Evolutionary conservation across 2,113 vertebrate species (phyloP), one percentile per base, ranked within the genome.

Genomic region (Dicrurus megarhynchus): DNA sequence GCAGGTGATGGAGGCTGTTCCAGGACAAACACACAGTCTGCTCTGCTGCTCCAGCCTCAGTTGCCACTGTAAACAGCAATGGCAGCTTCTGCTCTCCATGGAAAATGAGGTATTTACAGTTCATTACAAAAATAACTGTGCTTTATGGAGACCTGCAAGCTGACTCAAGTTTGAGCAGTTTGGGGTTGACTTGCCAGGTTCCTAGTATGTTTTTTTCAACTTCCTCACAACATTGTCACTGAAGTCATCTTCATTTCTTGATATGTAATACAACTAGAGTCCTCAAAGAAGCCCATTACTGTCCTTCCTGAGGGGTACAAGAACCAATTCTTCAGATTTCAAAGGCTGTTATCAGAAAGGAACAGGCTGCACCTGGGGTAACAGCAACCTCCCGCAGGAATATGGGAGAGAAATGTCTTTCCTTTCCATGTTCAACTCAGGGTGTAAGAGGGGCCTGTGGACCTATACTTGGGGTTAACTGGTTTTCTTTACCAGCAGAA

Each of bases 1-100:
- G 23, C 6, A 22, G 44, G 42, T 0, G 1, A 9, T 18, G 0
- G 1, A 64, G 53, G 53, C 73, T 77, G 13, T 4, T 5, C 55
- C 52, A 91, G 81, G 35, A 63, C 84, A 96, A 74, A 50, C 11
- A n/a, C 19, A 13, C 9, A 17, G 47, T 13, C 39, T 47, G 69
- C 39, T 63, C 68, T 47, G 55, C 73, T 63, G 84, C 84, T 67
- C n/a, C 93, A 87, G 59, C 35, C 33, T 26, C 47, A 70, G 14
- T 22, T 60, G 30, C 49, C 37, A 22, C 67, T 4, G 3, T 15
- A 60, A 87, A 71, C 52, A 67, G 60, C 30, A 80, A 44, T 10
- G 8, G 41, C 56, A 78, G 39, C 60, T 78, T 52, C 86, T 87
- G 42, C 16, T 55, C 23, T 44, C 80, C 49, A 49, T 1, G 8